Conservation (phyloP, 2,888 invertebrate species). For the Myopa testacea region DNA sequence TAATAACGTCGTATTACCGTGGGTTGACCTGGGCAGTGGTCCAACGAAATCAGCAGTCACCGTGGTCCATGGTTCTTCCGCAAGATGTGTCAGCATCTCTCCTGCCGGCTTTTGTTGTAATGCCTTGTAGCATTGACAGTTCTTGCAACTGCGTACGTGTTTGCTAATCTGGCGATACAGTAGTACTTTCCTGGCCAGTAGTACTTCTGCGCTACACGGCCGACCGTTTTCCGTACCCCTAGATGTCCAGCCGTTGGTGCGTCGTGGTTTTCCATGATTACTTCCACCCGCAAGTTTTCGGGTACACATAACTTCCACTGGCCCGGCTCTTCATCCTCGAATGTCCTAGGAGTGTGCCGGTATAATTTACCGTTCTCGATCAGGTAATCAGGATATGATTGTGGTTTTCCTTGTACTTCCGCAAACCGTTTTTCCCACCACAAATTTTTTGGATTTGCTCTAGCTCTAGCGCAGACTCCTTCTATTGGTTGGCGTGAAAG, state of each 20-base stretch:
- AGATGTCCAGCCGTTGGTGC: too few relatives aligned
- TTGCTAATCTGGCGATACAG: slow-evolving; percentile 18
- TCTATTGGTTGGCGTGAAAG: not conserved
- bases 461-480: too few relatives aligned
- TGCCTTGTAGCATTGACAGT: slow-evolving; percentile 12
- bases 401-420: too few relatives aligned
- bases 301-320: too few relatives aligned
- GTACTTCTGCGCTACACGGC: slow-evolving; percentile 10
- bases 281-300: not conserved
- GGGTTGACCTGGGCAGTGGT: slow-evolving; percentile 15
- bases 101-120: not conserved
- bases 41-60: not conserved
- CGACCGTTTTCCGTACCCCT: slow-evolving; percentile 1
- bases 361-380: too few relatives aligned
- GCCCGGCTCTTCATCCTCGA: too few relatives aligned
- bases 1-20: slow-evolving; percentile 30
- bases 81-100: not conserved
- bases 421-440: too few relatives aligned
- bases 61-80: not conserved
- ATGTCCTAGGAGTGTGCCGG: too few relatives aligned
- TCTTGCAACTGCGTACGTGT: slow-evolving; percentile 22
- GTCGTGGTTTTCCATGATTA: not conserved
- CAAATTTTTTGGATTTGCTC: too few relatives aligned
- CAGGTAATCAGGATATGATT: too few relatives aligned
- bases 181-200: slow-evolving; percentile 36